Base-by-base conservation (phyloP, 1,140 invertebrate species). In the Cyphomyrmex costatus region DNA sequence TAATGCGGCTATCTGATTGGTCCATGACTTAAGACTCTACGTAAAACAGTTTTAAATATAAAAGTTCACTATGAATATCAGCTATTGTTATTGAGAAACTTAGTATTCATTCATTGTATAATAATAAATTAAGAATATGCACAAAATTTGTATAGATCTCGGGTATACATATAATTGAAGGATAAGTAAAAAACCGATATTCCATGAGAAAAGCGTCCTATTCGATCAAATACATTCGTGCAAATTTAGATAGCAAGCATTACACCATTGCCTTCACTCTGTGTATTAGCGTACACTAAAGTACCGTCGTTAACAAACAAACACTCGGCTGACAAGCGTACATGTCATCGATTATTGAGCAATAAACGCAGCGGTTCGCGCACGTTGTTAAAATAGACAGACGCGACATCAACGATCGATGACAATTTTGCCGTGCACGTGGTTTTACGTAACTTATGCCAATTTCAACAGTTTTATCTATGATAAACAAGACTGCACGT, bases 251-350 rank as follows among this genome's bases (percentile, higher is more conserved):
- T 19, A 71, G 6, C 10, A 30, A 71, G 53, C 21, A 33, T 53
- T 71, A 19, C 68, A 27, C 7, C 36, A 68, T 16, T 16, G 65
- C 36, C 36, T 68, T 21, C n/a, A 24, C 21, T 24, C 21, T 14
- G 14, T 49, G 12, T 24, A 68, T 68, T 49, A 68, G 36, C 65
- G 14, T 49, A 4, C 36, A n/a, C n/a, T 14, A 21, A 66, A 66
- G n/a, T 66, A 66, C 30, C n/a, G 36, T 68, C 36, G 65, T 68
- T 68, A 71, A 71, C 49, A 71, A 71, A 71, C 46, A 71, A 71
- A 53, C 46, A 51, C 24, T 70, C 46, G 7, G 46, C 68, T 51
- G 16, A 71, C 66, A 24, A 49, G 33, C 66, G 42, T 30, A 51
- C 16, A 24, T 19, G 42, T 19, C 49, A 51, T 16, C 49, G 46